Evolutionary conservation across 2,797 vertebrate genomes (phyloP).

Genomic region (Gallirallus australis): DNA sequence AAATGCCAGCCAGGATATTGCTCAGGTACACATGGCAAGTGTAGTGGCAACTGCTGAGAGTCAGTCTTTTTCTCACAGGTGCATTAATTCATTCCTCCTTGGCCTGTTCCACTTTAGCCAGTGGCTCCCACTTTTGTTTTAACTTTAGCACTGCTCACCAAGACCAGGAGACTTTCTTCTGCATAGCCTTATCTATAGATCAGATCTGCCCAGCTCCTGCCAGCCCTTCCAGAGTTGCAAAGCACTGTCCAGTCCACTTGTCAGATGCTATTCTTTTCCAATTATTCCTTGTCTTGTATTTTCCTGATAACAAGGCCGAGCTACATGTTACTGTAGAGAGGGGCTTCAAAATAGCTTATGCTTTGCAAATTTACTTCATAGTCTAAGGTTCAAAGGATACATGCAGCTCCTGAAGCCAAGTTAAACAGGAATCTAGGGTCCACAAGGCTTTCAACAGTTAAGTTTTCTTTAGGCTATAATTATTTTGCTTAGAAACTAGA

Average conservation of each 20-base stretch:
- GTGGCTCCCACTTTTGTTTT: not conserved
- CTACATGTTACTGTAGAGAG: not conserved
- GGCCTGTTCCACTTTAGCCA: not conserved
- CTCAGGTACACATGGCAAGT: not conserved
- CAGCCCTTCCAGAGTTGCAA: not conserved
- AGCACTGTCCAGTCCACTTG: not conserved
- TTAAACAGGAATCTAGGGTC: conserved; percentile 18
- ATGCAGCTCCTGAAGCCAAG: not conserved
- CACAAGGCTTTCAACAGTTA: conserved; percentile 8
- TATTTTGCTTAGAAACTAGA: conserved; percentile 46
- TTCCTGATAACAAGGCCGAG: not conserved
- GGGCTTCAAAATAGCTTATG: not conserved
- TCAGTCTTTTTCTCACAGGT: not conserved
- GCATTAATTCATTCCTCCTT: not conserved
- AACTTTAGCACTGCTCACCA: not conserved
- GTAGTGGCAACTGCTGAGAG: not conserved
- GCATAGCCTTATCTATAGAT: not conserved
- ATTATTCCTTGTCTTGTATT: not conserved
- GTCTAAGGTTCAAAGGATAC: not conserved
- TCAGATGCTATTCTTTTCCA: not conserved
- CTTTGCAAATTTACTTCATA: conserved; percentile 3
- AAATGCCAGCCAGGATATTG: not conserved
- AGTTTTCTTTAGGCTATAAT: conserved; percentile 45
- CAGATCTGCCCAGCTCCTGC: not conserved
- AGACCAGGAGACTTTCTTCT: not conserved